Conservation (phyloP, 2,888 invertebrate species). For the Hyles lineata region DNA sequence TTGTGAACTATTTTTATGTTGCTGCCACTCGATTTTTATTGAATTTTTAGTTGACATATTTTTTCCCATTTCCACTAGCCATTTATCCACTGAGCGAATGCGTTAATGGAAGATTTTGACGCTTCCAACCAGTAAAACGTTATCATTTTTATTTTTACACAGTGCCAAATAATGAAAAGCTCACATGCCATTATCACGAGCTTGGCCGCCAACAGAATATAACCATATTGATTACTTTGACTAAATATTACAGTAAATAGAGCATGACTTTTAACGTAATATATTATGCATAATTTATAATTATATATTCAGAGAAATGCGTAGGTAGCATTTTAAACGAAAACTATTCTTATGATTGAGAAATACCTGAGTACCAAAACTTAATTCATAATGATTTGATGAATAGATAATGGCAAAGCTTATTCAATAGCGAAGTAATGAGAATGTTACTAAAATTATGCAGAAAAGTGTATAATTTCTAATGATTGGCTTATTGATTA, state of each 20-base stretch:
- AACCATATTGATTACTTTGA: neutral
- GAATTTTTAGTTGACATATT: slow-evolving; percentile 79
- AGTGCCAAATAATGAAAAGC: slow-evolving; percentile 64
- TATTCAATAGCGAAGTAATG: neutral
- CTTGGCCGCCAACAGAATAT: slow-evolving; percentile 55
- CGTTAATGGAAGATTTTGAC: slow-evolving; percentile 82
- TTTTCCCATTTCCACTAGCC: slow-evolving; percentile 81
- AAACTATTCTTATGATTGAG: neutral
- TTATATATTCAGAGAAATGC: neutral
- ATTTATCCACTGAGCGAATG: slow-evolving; percentile 79
- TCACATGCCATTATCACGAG: slow-evolving; percentile 73
- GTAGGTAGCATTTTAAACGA: neutral
- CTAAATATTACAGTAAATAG: slow-evolving; percentile 6
- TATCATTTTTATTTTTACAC: slow-evolving; percentile 62
- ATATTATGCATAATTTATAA: neutral
- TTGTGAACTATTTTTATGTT: slow-evolving; percentile 84
- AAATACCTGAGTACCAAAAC: neutral
- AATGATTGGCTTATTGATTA: slow-evolving; percentile 17
- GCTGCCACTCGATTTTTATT: slow-evolving; percentile 82
- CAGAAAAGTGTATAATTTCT: neutral
- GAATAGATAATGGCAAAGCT: neutral
- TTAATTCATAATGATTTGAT: neutral
- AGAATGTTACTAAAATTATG: neutral
- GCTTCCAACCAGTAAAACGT: slow-evolving; percentile 78
- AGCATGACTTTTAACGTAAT: slow-evolving; percentile 16